Evolutionary conservation across 2,888 invertebrate genomes (phyloP).

Genomic region (Cancer borealis): DNA sequence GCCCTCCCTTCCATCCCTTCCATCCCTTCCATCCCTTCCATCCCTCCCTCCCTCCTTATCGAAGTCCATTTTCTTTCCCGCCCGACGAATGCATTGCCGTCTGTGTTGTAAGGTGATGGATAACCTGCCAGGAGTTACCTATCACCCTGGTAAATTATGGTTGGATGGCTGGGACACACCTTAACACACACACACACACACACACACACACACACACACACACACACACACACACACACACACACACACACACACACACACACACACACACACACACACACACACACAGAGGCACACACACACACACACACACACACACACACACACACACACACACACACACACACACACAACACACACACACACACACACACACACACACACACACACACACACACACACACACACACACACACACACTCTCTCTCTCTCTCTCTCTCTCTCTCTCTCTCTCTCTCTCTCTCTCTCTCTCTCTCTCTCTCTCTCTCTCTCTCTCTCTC

Average conservation of each 20-base stretch:
- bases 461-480: conserved; percentile 17
- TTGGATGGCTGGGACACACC: background rate
- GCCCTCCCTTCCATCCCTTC: background rate
- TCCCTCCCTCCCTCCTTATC: background rate
- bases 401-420: background rate
- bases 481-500: conserved; percentile 33
- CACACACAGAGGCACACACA: too few relatives aligned
- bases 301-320: too few relatives aligned
- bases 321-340: too few relatives aligned
- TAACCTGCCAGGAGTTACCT: background rate
- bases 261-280: too few relatives aligned
- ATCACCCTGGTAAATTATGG: background rate
- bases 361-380: too few relatives aligned
- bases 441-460: conserved; percentile 10
- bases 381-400: too few relatives aligned
- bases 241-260: too few relatives aligned
- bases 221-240: too few relatives aligned
- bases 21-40: background rate
- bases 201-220: too few relatives aligned
- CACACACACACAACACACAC: too few relatives aligned
- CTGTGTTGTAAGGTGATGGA: background rate
- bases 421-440: background rate
- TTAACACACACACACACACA: background rate
- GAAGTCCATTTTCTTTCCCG: background rate
- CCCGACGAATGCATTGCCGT: background rate